A percentile compares a stretch with the other conserved stretches of the same genome.
Conservation (phyloP, 2,797 vertebrate genomes). For the Oreochromis mossambicus region DNA sequence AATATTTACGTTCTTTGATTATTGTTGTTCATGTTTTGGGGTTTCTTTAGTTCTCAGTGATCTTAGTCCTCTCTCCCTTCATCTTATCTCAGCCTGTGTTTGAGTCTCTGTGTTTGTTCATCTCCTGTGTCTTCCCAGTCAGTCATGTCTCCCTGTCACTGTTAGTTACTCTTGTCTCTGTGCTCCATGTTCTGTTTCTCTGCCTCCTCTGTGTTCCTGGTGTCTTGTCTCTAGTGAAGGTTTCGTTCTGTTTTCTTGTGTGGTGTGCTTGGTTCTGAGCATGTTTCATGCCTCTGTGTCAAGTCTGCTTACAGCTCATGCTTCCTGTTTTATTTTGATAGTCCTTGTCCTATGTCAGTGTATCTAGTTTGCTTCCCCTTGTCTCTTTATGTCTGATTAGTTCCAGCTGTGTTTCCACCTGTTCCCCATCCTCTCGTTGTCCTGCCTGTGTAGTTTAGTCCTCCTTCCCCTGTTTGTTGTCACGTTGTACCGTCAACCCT, state of each 20-base stretch:
- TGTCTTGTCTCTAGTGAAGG: too few species aligned
- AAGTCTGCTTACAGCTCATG: background rate
- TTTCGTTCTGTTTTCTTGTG: too few species aligned
- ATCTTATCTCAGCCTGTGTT: too few species aligned
- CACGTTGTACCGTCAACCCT: rapidly evolving
- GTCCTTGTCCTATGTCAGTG: background rate
- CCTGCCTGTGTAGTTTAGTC: background rate
- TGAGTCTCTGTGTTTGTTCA: background rate
- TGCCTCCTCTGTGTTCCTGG: too few species aligned
- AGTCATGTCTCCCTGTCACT: too few species aligned
- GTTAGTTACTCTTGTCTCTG: too few species aligned
- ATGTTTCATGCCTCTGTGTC: background rate
- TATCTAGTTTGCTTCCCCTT: background rate
- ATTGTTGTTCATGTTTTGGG: too few species aligned
- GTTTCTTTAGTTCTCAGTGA: too few species aligned
- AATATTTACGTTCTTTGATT: too few species aligned
- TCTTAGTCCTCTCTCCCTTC: too few species aligned
- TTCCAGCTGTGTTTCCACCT: background rate
- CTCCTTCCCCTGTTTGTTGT: background rate
- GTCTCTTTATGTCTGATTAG: background rate
- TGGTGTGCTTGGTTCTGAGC: background rate
- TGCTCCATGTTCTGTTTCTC: too few species aligned
- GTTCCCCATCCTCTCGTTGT: background rate
- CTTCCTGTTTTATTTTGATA: background rate
- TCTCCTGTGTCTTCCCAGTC: too few species aligned